phyloP scores from a whole-genome alignment of 2,113 vertebrate genomes.

The Pogonocichla stellata region DNA sequence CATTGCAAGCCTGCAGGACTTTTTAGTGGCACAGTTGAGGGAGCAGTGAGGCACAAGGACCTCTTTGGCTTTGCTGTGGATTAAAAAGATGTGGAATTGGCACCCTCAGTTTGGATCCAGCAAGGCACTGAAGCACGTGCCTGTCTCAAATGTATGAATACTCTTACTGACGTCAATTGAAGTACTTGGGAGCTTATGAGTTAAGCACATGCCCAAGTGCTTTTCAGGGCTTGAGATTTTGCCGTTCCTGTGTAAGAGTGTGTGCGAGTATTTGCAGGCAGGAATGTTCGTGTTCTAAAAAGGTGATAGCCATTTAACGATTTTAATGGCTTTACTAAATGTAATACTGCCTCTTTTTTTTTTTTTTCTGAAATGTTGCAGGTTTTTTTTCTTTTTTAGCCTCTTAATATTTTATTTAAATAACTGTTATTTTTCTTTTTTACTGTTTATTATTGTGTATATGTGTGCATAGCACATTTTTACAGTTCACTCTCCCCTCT shows the following conservation, averaged over 20 bases:
- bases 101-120: neutral
- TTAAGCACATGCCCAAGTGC: slow-evolving; percentile 46
- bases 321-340: neutral
- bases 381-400: neutral
- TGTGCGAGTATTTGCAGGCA: slow-evolving; percentile 19
- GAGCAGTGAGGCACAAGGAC: neutral
- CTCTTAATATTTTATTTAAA: neutral
- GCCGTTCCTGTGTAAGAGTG: neutral
- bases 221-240: slow-evolving; percentile 28
- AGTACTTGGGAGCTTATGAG: neutral
- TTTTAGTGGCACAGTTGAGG: neutral
- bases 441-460: neutral
- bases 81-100: neutral
- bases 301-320: neutral
- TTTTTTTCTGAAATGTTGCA: neutral
- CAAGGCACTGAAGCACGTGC: neutral
- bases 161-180: neutral
- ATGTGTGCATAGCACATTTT: neutral
- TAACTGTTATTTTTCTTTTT: neutral
- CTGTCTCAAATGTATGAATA: neutral
- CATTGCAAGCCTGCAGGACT: neutral
- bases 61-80: neutral
- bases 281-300: neutral
- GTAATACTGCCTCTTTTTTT: neutral
- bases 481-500: neutral